Conservation (phyloP, 2,113 vertebrate genomes). For the Desmodus rotundus region DNA sequence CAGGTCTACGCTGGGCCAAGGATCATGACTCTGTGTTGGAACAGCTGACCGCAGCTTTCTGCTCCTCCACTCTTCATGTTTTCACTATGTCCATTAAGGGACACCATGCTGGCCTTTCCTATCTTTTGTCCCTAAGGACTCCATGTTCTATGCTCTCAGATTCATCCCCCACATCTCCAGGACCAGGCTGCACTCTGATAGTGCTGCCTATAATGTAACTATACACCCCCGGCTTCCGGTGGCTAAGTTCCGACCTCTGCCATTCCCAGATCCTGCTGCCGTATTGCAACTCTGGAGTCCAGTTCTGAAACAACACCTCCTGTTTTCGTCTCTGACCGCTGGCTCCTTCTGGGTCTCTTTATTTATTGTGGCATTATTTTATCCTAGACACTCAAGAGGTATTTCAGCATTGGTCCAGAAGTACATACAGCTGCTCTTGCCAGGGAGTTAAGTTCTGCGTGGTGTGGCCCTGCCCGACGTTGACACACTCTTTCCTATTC, state of each 20-base stretch:
- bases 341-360: background rate
- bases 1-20: too few relatives aligned
- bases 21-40: too few relatives aligned
- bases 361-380: too few relatives aligned
- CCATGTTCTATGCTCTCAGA: background rate
- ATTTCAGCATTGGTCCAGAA: too few relatives aligned
- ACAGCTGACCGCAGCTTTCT: background rate
- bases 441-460: background rate
- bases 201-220: background rate
- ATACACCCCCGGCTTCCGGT: background rate
- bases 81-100: background rate
- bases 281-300: background rate
- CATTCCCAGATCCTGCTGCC: background rate
- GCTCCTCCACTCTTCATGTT: background rate
- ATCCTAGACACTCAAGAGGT: too few relatives aligned
- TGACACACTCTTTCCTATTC: too few relatives aligned
- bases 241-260: background rate
- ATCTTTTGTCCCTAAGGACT: background rate
- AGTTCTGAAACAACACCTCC: background rate
- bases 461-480: too few relatives aligned
- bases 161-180: too few relatives aligned
- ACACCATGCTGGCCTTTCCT: background rate
- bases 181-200: too few relatives aligned
- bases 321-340: background rate
- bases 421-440: too few relatives aligned